Percentiles rank a stretch among this genome's conserved stretches.
These are phyloP conservation scores for Cichlasoma orientale DNA, from an alignment of 2,797 vertebrate species.

Conservation along the genomic window DNA sequence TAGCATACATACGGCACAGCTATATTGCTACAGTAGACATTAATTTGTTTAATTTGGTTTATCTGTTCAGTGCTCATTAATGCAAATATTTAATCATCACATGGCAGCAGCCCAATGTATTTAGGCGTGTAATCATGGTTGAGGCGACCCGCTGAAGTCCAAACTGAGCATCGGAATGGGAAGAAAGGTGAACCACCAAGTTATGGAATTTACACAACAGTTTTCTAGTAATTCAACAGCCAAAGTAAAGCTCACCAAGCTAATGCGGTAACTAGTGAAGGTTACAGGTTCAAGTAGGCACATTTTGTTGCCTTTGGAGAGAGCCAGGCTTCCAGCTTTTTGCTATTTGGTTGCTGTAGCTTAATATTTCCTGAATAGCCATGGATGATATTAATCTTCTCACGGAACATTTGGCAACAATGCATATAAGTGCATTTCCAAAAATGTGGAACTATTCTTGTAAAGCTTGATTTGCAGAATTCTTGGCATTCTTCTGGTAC, in stretches of 20 bases:
- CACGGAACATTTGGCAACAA: not conserved
- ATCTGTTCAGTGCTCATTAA: not conserved
- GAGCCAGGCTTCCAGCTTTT: not conserved
- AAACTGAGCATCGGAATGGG: not conserved
- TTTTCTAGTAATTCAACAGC: not conserved
- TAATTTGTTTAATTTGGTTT: too few species aligned
- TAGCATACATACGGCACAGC: too few species aligned
- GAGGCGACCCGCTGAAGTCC: not conserved
- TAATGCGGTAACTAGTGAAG: not conserved
- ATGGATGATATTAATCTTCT: not conserved
- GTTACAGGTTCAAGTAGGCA: not conserved
- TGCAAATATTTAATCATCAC: not conserved
- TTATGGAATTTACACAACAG: too few species aligned
- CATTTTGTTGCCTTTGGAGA: not conserved
- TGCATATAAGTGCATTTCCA: not conserved
- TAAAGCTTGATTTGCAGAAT: not conserved
- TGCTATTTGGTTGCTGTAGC: not conserved
- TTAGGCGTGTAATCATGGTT: too few species aligned
- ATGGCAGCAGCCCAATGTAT: not conserved
- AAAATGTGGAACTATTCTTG: not conserved
- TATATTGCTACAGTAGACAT: too few species aligned
- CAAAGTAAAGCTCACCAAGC: fast-evolving
- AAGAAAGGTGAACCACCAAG: not conserved
- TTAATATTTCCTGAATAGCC: not conserved
- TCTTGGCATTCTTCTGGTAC: not conserved